These are phyloP conservation scores for Antrozous pallidus DNA, from an alignment of 2,797 vertebrate species.

Conservation along the genomic window DNA sequence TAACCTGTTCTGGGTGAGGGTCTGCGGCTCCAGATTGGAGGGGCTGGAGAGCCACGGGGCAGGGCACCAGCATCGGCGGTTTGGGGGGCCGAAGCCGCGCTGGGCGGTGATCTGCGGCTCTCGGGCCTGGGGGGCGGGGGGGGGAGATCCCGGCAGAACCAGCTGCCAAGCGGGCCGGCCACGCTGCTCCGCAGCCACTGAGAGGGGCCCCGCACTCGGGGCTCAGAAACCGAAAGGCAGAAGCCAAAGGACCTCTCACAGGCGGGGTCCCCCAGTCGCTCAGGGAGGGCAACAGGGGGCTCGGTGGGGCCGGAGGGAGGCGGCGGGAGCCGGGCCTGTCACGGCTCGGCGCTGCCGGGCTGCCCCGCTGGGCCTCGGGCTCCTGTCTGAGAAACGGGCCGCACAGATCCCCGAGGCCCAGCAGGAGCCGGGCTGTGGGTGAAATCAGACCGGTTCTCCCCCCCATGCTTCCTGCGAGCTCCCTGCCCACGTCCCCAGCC, in stretches of 20 bases:
- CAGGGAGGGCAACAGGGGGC: neutral
- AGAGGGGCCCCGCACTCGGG: too few relatives aligned
- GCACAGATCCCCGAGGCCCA: neutral
- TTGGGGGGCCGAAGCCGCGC: neutral
- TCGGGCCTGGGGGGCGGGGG: too few relatives aligned
- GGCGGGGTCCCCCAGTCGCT: too few relatives aligned
- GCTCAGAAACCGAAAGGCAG: neutral
- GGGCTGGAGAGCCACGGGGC: too few relatives aligned
- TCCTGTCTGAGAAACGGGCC: neutral
- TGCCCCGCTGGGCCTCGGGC: fast-evolving
- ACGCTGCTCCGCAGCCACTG: too few relatives aligned
- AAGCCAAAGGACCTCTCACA: neutral
- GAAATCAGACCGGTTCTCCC: too few relatives aligned
- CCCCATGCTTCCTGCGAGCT: too few relatives aligned
- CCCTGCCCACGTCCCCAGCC: fast-evolving
- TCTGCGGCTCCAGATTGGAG: neutral
- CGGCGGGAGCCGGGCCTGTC: fast-evolving
- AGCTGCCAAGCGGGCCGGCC: fast-evolving
- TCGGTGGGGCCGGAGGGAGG: neutral
- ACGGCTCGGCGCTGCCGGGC: neutral
- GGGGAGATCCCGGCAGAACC: neutral
- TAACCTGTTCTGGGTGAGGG: neutral
- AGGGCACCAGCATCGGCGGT: fast-evolving
- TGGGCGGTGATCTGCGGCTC: fast-evolving
- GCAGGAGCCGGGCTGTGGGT: neutral